These are phyloP conservation scores for Cerastis leucographa DNA, from an alignment of 2,888 invertebrate genomes.

Conservation along the genomic window DNA sequence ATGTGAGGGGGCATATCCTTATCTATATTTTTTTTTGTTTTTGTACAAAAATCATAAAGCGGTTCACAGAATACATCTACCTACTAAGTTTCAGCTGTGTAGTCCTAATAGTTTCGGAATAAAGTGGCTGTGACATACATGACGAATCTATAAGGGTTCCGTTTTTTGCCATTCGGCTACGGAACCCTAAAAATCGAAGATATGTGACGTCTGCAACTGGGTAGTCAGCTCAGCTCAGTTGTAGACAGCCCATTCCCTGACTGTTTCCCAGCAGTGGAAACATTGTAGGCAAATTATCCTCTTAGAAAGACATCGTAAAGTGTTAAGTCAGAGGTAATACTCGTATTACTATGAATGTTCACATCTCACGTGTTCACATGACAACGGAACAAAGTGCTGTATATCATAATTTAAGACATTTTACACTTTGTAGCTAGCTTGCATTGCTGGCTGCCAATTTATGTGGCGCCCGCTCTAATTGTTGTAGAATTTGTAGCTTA, in stretches of 20 bases:
- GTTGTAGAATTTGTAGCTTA: conserved; percentile 31
- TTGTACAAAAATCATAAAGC: too few relatives aligned
- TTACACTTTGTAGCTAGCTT: background rate
- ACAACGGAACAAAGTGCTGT: conserved; percentile 8
- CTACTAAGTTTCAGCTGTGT: too few relatives aligned
- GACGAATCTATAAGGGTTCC: too few relatives aligned
- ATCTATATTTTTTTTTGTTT: too few relatives aligned
- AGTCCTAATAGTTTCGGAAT: too few relatives aligned
- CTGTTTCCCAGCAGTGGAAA: background rate
- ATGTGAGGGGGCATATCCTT: too few relatives aligned
- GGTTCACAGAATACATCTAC: too few relatives aligned
- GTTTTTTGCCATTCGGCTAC: too few relatives aligned
- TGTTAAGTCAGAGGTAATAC: background rate
- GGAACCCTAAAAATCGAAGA: too few relatives aligned
- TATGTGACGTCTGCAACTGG: background rate
- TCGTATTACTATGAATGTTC: background rate
- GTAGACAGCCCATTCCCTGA: background rate
- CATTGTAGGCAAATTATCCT: background rate
- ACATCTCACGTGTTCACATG: background rate
- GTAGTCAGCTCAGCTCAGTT: too few relatives aligned
- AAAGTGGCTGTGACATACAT: too few relatives aligned
- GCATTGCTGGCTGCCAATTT: conserved; percentile 30
- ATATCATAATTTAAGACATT: conserved; percentile 25
- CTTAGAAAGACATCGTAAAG: background rate
- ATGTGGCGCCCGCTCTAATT: conserved; percentile 48